Conservation (phyloP, 2,888 invertebrate genomes). For the Oligia latruncula region DNA sequence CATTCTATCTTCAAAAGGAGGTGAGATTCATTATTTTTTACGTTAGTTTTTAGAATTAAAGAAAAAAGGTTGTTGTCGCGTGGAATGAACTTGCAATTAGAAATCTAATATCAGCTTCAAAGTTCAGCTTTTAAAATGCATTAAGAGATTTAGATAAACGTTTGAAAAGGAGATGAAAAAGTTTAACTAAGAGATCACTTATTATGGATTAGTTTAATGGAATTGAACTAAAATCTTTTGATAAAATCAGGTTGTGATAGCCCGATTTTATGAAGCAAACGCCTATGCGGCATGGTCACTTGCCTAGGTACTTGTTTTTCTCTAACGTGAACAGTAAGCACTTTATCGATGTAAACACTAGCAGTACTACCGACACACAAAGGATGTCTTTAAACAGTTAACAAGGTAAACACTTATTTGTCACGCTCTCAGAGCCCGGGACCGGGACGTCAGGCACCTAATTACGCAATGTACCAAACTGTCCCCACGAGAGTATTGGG, state of each 20-base stretch:
- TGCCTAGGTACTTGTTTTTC: not conserved
- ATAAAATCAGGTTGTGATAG: not conserved
- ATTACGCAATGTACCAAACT: conserved; percentile 46
- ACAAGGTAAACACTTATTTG: conserved; percentile 25
- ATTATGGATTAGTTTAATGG: conserved; percentile 8
- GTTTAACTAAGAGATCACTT: conserved; percentile 18
- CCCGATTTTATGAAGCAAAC: not conserved
- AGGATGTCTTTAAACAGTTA: not conserved
- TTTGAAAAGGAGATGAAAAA: conserved; percentile 18
- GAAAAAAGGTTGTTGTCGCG: conserved; percentile 31
- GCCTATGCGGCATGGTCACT: not conserved
- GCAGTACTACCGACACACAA: not conserved
- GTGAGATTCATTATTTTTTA: conserved; percentile 41
- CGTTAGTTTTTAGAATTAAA: conserved; percentile 19
- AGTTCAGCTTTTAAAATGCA: conserved; percentile 37
- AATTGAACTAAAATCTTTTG: not conserved
- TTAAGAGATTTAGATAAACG: conserved; percentile 51
- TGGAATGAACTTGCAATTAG: conserved; percentile 44
- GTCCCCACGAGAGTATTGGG: conserved; percentile 54
- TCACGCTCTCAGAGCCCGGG: conserved; percentile 30
- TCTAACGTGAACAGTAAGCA: not conserved
- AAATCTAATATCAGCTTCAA: conserved; percentile 36
- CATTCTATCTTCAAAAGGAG: conserved; percentile 29
- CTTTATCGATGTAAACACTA: not conserved
- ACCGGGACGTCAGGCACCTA: conserved; percentile 28